Evolutionary conservation across 2,888 invertebrate genomes (phyloP).

Genomic region (Aethes cnicana): DNA sequence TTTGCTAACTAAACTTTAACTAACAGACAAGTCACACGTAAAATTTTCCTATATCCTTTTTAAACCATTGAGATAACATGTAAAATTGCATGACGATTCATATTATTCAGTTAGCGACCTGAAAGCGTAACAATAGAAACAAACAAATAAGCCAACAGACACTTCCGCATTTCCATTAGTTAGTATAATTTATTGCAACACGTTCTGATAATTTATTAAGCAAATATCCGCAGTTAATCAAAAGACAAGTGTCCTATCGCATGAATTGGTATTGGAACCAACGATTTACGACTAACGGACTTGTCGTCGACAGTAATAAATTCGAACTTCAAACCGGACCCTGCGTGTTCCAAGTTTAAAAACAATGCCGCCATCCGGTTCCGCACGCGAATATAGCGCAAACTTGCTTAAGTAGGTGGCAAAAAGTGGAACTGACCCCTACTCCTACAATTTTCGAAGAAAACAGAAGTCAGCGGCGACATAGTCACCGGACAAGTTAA

Average conservation of each 20-base stretch:
- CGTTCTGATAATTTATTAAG: too few species aligned
- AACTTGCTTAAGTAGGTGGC: slow-evolving; percentile 8
- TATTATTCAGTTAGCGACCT: too few species aligned
- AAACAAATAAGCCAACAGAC: too few species aligned
- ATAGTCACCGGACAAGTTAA: background rate
- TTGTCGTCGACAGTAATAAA: slow-evolving; percentile 23
- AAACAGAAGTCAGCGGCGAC: slow-evolving; percentile 1
- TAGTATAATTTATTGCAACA: too few species aligned
- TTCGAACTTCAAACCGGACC: slow-evolving; percentile 13
- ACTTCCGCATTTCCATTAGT: too few species aligned
- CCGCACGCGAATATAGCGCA: slow-evolving; percentile 42
- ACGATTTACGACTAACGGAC: slow-evolving; percentile 19
- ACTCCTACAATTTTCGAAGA: background rate
- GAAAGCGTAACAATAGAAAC: too few species aligned
- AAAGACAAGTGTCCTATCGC: slow-evolving; percentile 11
- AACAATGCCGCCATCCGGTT: slow-evolving; percentile 36
- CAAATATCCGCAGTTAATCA: background rate
- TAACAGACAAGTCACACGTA: too few species aligned
- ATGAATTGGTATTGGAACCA: slow-evolving; percentile 15
- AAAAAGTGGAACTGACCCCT: slow-evolving; percentile 18
- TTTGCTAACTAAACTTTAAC: too few species aligned
- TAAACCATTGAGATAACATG: too few species aligned
- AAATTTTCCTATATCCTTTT: too few species aligned
- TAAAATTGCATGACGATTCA: too few species aligned
- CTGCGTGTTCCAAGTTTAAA: slow-evolving; percentile 13